Percentiles rank a stretch among this genome's conserved stretches.
Conservation (phyloP, 2,888 invertebrate genomes). For the Ectropis crepuscularia region DNA sequence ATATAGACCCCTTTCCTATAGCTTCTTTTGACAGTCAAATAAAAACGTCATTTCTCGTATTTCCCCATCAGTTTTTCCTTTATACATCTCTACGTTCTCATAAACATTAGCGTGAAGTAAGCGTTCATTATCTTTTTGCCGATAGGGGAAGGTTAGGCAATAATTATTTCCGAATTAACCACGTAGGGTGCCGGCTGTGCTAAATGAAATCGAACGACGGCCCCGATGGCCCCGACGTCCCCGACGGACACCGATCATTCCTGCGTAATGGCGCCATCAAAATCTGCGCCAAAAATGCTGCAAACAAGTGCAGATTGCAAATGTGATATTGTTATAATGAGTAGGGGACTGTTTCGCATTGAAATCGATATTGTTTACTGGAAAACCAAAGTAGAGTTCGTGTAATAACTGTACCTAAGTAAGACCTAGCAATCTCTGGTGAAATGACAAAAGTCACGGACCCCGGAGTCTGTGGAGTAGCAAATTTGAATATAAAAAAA, state of each 20-base stretch:
- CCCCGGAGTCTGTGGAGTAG: no score
- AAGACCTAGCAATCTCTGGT: no score
- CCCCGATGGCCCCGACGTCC: slow-evolving; percentile 52
- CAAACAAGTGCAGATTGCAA: slow-evolving; percentile 57
- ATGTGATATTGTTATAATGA: slow-evolving; percentile 48
- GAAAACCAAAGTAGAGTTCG: no score
- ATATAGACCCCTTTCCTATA: no score
- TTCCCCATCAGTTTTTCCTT: slow-evolving; percentile 11
- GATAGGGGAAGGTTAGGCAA: slow-evolving; percentile 61
- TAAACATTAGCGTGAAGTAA: slow-evolving; percentile 38
- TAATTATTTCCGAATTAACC: slow-evolving; percentile 82
- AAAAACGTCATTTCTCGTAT: not conserved
- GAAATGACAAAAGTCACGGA: no score
- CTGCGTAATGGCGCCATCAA: slow-evolving; percentile 74
- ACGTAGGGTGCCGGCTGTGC: slow-evolving; percentile 69
- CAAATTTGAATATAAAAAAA: no score
- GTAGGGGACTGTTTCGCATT: slow-evolving; percentile 24
- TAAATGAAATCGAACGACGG: slow-evolving; percentile 78
- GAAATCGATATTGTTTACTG: not conserved
- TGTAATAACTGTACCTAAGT: no score
- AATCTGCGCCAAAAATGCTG: slow-evolving; percentile 76
- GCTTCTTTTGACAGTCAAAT: no score
- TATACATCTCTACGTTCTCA: slow-evolving; percentile 16
- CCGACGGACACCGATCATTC: slow-evolving; percentile 61
- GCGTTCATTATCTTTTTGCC: slow-evolving; percentile 47